Conservation (phyloP, 2,888 invertebrate species). For the Miltochrista miniata region DNA sequence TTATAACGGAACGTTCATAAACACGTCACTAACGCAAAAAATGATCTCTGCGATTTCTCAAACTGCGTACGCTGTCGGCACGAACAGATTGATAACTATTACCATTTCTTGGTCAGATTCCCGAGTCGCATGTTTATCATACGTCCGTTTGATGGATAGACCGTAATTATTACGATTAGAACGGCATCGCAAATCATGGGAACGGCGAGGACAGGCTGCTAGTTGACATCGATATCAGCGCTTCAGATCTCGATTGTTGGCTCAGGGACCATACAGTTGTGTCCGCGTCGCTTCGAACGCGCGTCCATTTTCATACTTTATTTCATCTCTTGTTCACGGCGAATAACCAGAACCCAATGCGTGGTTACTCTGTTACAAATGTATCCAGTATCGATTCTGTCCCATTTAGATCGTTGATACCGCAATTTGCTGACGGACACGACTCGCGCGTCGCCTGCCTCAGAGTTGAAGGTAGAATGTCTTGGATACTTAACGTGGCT, state of each 20-base stretch:
- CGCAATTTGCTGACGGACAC: constrained; percentile 68
- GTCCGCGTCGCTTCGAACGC: constrained; percentile 38
- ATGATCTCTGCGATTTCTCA: constrained; percentile 79
- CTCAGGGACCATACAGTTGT: constrained; percentile 56
- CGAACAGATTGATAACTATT: constrained; percentile 60
- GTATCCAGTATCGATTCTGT: constrained; percentile 68
- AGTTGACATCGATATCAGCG: constrained; percentile 76
- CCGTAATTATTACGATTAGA: constrained; percentile 80
- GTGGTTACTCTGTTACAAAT: constrained; percentile 61
- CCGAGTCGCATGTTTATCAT: constrained; percentile 66
- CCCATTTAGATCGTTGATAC: constrained; percentile 77
- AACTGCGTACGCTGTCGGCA: constrained; percentile 51
- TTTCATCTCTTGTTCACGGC: constrained; percentile 66
- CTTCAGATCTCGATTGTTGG: constrained; percentile 78
- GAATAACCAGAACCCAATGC: constrained; percentile 68
- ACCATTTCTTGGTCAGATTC: constrained; percentile 59
- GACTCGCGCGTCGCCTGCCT: constrained; percentile 57
- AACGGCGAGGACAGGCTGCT: constrained; percentile 74
- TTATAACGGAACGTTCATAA: constrained; percentile 73
- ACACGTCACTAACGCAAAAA: constrained; percentile 73
- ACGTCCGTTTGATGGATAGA: constrained; percentile 76
- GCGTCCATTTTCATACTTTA: constrained; percentile 70
- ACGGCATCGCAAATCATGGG: constrained; percentile 80
- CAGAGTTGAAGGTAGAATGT: constrained; percentile 64
- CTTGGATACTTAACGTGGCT: constrained; percentile 45